Base-by-base conservation (phyloP, 2,888 invertebrate genomes). In the Drosophila prolongata region DNA sequence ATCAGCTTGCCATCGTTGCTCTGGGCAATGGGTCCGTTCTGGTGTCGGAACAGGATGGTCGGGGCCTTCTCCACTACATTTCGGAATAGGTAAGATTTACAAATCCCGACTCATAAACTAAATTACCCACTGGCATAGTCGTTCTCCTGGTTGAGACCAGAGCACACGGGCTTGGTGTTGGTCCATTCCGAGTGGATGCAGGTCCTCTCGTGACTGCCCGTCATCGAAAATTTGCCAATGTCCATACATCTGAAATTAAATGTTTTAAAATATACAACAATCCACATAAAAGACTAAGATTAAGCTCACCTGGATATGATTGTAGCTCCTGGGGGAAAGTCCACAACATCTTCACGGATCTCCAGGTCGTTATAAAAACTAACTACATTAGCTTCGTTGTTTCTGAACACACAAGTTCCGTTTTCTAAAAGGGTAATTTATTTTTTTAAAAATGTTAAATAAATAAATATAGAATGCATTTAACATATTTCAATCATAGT, bases 121-220 rank as follows among this genome's bases (percentile, higher is more conserved):
- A n/a, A 2, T 14, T 24, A 93, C 95, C 93, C 92, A 96, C 96
- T 95, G 14, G 96, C 96, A 91, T 97, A 97, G 89, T 97, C 97
- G 80, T 96, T 96, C 89, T 96, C 95, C 90, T 97, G 97, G 88
- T 96, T 97, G 0, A 97, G 93, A 1, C 97, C 97, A 78, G 95
- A 95, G 90, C 97, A 97, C 1, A 94, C 93, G 0, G 97, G 96
- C 84, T 95, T 95, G 6, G 94, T 93, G 1, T 96, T 96, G 55
- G 96, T 95, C 97, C 97, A 97, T 46, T 95, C 94, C 0, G 97
- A 97, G 44, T 95, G 95, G 56, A 96, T 93, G 89, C 97, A 97
- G 61, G 94, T 94, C 13, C 96, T 93, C 1, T 94, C 94, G 75
- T 94, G 95, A 0, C 95, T 95, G 0, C 97, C 97, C n/a, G 94